Conservation (phyloP, 2,888 invertebrate species). For the Villa cingulata region DNA sequence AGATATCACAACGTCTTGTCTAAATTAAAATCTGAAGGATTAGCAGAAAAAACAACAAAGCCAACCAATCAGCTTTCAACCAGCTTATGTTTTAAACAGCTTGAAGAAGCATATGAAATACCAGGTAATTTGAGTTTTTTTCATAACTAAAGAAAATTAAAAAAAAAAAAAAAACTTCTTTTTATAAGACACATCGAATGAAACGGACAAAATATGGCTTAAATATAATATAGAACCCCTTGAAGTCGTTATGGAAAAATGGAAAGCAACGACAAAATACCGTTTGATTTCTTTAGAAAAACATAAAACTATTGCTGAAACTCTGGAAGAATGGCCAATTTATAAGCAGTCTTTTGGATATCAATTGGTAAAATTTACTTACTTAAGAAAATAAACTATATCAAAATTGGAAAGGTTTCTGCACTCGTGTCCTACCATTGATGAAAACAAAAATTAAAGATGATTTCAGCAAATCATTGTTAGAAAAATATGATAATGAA, state of each 20-base stretch:
- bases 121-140: background rate
- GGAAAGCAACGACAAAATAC: background rate
- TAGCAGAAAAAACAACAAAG: background rate
- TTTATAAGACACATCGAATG: no score
- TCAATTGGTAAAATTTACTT: background rate
- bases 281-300: background rate
- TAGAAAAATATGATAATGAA: background rate
- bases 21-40: background rate
- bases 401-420: background rate
- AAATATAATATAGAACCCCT: background rate
- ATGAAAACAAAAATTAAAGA: background rate
- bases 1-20: background rate
- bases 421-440: background rate
- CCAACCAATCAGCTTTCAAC: background rate
- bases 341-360: background rate
- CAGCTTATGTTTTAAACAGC: background rate
- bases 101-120: background rate
- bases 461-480: background rate
- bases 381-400: background rate
- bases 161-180: no score
- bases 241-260: background rate
- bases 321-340: background rate
- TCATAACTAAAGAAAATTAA: no score
- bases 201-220: background rate
- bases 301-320: background rate